Percentiles rank a stretch among this genome's conserved stretches.
These are phyloP conservation scores for Perizoma affinitatum DNA, from an alignment of 2,888 invertebrate species.

Conservation along the genomic window DNA sequence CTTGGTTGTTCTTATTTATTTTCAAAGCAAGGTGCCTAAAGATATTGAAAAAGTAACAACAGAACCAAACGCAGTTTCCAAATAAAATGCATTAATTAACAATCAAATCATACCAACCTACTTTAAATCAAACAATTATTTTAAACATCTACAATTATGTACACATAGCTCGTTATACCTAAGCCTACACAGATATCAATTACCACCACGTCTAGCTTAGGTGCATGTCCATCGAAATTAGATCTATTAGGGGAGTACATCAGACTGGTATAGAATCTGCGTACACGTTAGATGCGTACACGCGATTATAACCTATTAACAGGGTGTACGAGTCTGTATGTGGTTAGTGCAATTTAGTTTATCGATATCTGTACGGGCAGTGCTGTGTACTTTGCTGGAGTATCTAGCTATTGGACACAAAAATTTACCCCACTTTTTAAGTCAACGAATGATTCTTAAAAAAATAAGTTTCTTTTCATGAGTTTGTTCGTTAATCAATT, in stretches of 20 bases:
- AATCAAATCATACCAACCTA: no score
- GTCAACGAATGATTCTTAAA: no score
- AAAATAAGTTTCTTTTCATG: no score
- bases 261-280: slow-evolving; percentile 16
- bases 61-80: no score
- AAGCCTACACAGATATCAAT: slow-evolving; percentile 38
- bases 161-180: slow-evolving; percentile 6
- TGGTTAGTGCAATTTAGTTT: slow-evolving; percentile 73
- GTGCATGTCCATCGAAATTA: slow-evolving; percentile 39
- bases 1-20: no score
- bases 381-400: slow-evolving; percentile 36
- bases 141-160: no score
- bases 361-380: slow-evolving; percentile 48
- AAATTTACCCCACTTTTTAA: no score
- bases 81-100: no score
- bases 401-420: background rate
- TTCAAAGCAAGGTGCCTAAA: no score
- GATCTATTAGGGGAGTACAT: slow-evolving; percentile 39
- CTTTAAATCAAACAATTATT: no score
- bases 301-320: slow-evolving; percentile 70
- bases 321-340: slow-evolving; percentile 49
- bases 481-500: no score
- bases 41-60: no score
- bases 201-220: slow-evolving; percentile 32
- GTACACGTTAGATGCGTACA: slow-evolving; percentile 44